Evolutionary conservation across 2,113 vertebrate species (phyloP).

Genomic region (Malaclemys terrapin): DNA sequence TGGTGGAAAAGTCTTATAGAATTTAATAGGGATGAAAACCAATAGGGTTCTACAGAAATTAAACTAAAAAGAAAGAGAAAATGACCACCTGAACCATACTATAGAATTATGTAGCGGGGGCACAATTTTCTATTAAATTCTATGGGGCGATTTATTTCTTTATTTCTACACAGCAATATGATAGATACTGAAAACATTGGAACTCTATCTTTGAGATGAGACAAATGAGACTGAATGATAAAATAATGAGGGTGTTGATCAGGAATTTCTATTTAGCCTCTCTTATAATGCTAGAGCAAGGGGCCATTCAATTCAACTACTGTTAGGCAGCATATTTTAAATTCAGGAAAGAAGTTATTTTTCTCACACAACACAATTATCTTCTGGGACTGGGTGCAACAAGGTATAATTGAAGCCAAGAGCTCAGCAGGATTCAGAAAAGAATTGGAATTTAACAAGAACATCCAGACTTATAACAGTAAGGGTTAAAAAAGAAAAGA

Average conservation of each 20-base stretch:
- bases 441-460: not conserved
- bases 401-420: not conserved
- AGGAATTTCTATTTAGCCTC: not conserved
- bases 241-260: not conserved
- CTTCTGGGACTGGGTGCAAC: not conserved
- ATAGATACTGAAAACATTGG: conserved; percentile 6
- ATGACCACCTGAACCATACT: conserved; percentile 25
- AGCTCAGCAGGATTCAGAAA: not conserved
- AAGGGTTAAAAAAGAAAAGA: not conserved
- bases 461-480: not conserved
- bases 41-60: not conserved
- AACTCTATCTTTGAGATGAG: not conserved
- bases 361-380: not conserved
- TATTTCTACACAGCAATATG: not conserved
- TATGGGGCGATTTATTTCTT: not conserved
- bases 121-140: conserved; percentile 18
- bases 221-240: not conserved
- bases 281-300: not conserved
- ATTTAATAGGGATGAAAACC: conserved; percentile 18
- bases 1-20: not conserved
- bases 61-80: conserved; percentile 10
- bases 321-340: not conserved
- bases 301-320: not conserved
- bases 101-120: not conserved
- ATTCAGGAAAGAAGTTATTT: not conserved